A percentile compares a stretch with the other conserved stretches of the same genome.
Conservation (phyloP, 2,797 vertebrate species). For the Bovichtus variegatus region DNA sequence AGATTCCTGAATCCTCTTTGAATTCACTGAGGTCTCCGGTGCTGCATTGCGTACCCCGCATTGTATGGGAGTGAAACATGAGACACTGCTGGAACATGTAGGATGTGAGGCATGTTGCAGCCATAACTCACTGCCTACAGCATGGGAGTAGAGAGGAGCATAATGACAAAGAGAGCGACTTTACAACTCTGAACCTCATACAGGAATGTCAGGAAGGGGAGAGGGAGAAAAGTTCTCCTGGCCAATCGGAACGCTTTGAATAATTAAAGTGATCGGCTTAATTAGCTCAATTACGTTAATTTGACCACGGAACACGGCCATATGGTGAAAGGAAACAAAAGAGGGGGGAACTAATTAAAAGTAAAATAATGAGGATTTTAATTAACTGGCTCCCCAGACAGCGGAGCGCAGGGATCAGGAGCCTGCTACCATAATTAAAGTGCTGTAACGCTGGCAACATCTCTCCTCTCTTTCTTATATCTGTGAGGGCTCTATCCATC, state of each 20-base stretch:
- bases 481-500: conserved; percentile 88
- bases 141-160: conserved; percentile 53
- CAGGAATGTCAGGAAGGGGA: conserved; percentile 82
- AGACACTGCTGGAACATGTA: conserved; percentile 59
- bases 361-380: conserved; percentile 94
- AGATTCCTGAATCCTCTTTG: conserved; percentile 43
- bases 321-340: conserved; percentile 92
- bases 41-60: conserved; percentile 1
- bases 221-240: conserved; percentile 79
- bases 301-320: conserved; percentile 91
- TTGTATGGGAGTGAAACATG: conserved; percentile 53
- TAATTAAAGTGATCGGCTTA: conserved; percentile 93
- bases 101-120: conserved; percentile 58
- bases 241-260: conserved; percentile 90
- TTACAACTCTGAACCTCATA: conserved; percentile 78
- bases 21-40: conserved; percentile 14
- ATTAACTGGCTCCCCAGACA: conserved; percentile 92
- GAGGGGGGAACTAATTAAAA: conserved; percentile 93
- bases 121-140: conserved; percentile 68
- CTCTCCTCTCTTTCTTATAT: conserved; percentile 86
- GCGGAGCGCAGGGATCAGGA: conserved; percentile 88
- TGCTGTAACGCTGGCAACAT: conserved; percentile 90
- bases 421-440: conserved; percentile 89
- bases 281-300: conserved; percentile 94
- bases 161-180: conserved; percentile 76